Conservation (phyloP, 2,888 invertebrate genomes). For the Tetranychus truncatus region DNA sequence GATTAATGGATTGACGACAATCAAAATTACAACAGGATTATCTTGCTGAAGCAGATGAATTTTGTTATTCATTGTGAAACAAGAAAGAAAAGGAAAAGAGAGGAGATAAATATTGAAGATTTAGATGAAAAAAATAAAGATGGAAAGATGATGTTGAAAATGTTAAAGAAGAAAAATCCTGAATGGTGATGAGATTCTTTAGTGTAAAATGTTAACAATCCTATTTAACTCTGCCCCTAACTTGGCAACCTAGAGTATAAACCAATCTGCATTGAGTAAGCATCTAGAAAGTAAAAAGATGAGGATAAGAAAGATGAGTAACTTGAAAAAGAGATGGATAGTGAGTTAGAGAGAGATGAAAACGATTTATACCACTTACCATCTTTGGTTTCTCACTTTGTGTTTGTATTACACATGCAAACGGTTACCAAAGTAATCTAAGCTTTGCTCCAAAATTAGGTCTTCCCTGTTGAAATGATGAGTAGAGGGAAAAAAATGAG, state of each 20-base stretch:
- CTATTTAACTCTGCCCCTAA: background rate
- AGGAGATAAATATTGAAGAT: slow-evolving; percentile 5
- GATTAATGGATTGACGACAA: background rate
- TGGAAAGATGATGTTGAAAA: background rate
- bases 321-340: background rate
- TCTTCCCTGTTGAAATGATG: background rate
- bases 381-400: background rate
- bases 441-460: slow-evolving; percentile 4
- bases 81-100: background rate
- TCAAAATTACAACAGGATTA: background rate
- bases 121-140: background rate
- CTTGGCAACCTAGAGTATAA: background rate
- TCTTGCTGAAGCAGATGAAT: background rate
- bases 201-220: slow-evolving; percentile 1
- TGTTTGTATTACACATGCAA: background rate
- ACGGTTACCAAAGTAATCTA: background rate
- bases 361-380: background rate
- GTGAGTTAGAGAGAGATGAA: background rate
- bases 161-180: background rate
- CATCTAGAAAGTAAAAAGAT: background rate
- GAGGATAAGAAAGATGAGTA: background rate
- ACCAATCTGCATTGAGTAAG: background rate
- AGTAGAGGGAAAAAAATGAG: background rate
- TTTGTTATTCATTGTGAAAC: background rate
- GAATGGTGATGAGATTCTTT: background rate